Base-by-base conservation (phyloP, 2,888 invertebrate species). In the Luperina testacea region DNA sequence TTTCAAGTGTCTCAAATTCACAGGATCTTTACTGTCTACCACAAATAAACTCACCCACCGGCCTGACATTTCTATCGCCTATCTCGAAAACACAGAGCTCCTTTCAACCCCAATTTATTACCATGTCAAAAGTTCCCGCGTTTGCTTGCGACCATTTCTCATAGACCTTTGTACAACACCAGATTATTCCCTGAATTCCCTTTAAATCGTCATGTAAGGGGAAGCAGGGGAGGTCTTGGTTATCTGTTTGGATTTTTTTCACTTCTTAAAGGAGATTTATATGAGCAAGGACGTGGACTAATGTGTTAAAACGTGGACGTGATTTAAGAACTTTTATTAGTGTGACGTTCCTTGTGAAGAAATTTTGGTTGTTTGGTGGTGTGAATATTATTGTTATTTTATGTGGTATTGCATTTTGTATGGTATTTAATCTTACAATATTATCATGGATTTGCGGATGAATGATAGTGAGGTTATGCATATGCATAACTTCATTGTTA, bases 201-300 rank as follows among this genome's bases (percentile, higher is more conserved):
- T 61, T 32, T 13, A 5, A 45, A 57, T 24, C 8, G 20, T 32
- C 8, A 65, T 2, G 20, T 32, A 3, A 51, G 48, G 42, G 57
- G 77, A 51, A 72, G 75, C 2, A 80, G 73, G 59, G 72, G 0
- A 64, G 85, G 53, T 88, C 88, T 75, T 73, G 24, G 45, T 74
- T 77, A 11, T 77, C 9, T 89, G 87, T 89, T 69, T 20, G 13
- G 6, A 11, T 27, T 87, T 88, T 86, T 87, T 87, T 84, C 81
- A 45, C 53, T 88, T 77, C 87, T 89, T 87, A 85, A 85, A 87
- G 75, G 76, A 82, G 88, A 87, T 85, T 86, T 88, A 86, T 90
- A 84, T 88, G 88, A 82, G 86, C 82, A 72, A 71, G 53, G 90
- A 90, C 89, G 83, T 82, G 77, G 78, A 91, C 83, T 88, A 90